These are phyloP conservation scores for Ochlodes sylvanus DNA, from an alignment of 2,888 invertebrate genomes.

Conservation along the genomic window DNA sequence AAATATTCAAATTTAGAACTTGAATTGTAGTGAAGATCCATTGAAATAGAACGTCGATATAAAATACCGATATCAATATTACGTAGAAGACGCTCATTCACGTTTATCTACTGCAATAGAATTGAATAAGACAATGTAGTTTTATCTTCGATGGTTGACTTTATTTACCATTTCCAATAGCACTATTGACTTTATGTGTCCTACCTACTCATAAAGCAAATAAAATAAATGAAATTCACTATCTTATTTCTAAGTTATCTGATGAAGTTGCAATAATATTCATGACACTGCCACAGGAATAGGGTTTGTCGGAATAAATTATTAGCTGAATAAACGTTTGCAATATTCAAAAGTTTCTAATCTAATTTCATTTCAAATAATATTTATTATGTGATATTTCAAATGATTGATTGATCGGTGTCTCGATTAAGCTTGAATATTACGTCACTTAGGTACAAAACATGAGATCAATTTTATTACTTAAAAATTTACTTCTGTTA, in stretches of 20 bases:
- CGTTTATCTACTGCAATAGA: slow-evolving; percentile 41
- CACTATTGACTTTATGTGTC: slow-evolving; percentile 21
- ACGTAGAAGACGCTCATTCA: slow-evolving; percentile 37
- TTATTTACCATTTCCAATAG: slow-evolving; percentile 26
- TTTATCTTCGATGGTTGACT: slow-evolving; percentile 23
- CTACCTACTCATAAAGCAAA: neutral
- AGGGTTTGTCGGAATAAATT: neutral
- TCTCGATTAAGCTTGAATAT: too few species aligned
- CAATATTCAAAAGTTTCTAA: too few species aligned
- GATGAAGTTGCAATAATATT: neutral
- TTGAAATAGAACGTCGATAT: slow-evolving; percentile 32
- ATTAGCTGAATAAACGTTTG: too few species aligned
- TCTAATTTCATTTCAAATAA: too few species aligned
- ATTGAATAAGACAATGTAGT: slow-evolving; percentile 47
- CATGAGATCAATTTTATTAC: too few species aligned
- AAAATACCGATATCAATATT: slow-evolving; percentile 35
- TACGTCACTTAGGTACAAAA: too few species aligned
- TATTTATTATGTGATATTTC: too few species aligned
- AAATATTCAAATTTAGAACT: neutral
- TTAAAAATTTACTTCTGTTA: too few species aligned
- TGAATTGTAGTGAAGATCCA: neutral
- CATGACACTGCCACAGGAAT: neutral
- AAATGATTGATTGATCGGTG: too few species aligned
- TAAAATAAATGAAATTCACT: slow-evolving; percentile 12
- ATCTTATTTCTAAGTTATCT: slow-evolving; percentile 2